Evolutionary conservation across 2,888 invertebrate species (phyloP), one percentile per base, ranked within the genome.

Genomic region (Macrophya annulata): DNA sequence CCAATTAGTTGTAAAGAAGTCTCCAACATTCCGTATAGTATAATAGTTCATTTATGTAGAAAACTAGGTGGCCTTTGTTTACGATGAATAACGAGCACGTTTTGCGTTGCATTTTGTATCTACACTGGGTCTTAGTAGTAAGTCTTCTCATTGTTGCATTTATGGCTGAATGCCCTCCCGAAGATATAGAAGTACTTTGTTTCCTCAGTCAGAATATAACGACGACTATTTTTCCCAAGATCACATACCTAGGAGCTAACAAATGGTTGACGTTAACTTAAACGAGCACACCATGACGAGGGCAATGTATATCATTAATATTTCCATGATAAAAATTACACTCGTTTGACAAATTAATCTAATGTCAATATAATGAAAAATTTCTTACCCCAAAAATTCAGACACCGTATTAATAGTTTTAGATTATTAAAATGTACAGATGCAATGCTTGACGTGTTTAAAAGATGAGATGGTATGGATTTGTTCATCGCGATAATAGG

Each of bases 91-190:
- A 77, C 77, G 77, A 77, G 77, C 51, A 31, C 17, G 51, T 17
- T 55, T 55, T 77, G 31, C 37, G 31, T 51, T 51, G 51, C 43
- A 59, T 59, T 62, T 81, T n/a, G 40, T 62, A 81, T 81, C 40
- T 40, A 55, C n/a, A 55, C 51, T 37, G 79, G 37, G 40, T 25
- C 21, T 59, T 17, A 17, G n/a, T 8, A 15, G 45, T 45, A 31
- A 79, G 79, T 79, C 79, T 79, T 40, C 37, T 55, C 79, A 79
- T 79, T 79, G 79, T 79, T 79, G 51, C 55, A 79, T 79, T 79
- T 55, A 79, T 79, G 79, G 55, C 55, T 55, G 79, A 79, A 37
- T 79, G 79, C 79, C 37, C 79, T 37, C 9, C 79, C 37, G 55
- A 59, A 37, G 51, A 77, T 48, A 81, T 37, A 62, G n/a, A 81